Percentiles rank a stretch among this genome's conserved stretches.
These are phyloP conservation scores for Pseudococcus viburni DNA, from an alignment of 2,888 invertebrate genomes.

Conservation along the genomic window DNA sequence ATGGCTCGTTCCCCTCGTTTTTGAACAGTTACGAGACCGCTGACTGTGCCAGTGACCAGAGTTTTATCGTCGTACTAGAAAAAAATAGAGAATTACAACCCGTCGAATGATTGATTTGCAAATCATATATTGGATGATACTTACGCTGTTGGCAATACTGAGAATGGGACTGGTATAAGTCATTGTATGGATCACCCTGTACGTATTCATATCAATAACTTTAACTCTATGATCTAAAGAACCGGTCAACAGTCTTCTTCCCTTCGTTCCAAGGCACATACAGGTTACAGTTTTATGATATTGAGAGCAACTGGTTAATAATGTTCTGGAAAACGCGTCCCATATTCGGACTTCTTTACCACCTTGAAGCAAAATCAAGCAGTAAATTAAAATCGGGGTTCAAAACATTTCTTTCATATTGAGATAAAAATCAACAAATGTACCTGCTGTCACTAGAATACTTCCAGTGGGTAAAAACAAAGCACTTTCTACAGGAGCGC, in stretches of 20 bases:
- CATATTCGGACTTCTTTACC: slow-evolving; percentile 93
- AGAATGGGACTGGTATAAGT: slow-evolving; percentile 93
- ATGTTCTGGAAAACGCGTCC: slow-evolving; percentile 91
- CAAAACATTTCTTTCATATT: not conserved
- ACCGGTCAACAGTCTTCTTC: slow-evolving; percentile 87
- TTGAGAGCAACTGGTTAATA: slow-evolving; percentile 86
- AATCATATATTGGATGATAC: slow-evolving; percentile 68
- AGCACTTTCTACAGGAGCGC: slow-evolving; percentile 89
- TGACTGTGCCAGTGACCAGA: slow-evolving; percentile 91
- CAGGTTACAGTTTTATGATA: slow-evolving; percentile 97
- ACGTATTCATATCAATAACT: slow-evolving; percentile 89
- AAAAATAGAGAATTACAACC: slow-evolving; percentile 69
- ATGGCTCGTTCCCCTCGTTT: slow-evolving; percentile 78
- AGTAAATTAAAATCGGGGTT: not conserved
- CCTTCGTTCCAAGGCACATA: slow-evolving; percentile 84
- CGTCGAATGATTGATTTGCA: not conserved
- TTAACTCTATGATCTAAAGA: slow-evolving; percentile 95
- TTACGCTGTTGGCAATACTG: slow-evolving; percentile 82
- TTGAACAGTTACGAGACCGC: slow-evolving; percentile 90
- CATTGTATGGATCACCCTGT: slow-evolving; percentile 89
- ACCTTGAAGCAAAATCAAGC: slow-evolving; percentile 72
- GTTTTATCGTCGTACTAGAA: slow-evolving; percentile 81
- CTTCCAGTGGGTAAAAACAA: slow-evolving; percentile 91
- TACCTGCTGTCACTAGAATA: slow-evolving; percentile 89
- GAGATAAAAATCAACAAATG: not conserved